phyloP scores from a whole-genome alignment of 2,797 vertebrate species.

The Phylloscopus collybita region DNA sequence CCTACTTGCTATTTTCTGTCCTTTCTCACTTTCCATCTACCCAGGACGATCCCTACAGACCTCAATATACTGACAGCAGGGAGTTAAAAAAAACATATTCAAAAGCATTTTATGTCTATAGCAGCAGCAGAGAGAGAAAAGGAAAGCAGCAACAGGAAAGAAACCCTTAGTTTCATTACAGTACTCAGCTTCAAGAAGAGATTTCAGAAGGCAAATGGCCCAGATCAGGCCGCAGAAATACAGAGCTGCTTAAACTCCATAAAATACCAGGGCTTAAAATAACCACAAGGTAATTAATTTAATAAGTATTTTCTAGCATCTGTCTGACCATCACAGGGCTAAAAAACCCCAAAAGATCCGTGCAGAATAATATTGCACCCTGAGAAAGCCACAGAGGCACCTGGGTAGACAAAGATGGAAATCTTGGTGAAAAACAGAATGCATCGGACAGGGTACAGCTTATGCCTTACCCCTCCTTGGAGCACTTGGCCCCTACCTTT shows the following conservation, averaged over 20 bases:
- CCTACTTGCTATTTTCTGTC: background rate
- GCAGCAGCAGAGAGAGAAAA: background rate
- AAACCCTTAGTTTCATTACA: background rate
- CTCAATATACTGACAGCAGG: background rate
- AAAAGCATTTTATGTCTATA: background rate
- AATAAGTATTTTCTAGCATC: background rate
- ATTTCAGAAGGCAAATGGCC: background rate
- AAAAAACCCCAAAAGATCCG: rapidly evolving
- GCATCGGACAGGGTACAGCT: background rate
- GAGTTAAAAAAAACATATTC: background rate
- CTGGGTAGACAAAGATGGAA: background rate
- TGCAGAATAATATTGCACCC: background rate
- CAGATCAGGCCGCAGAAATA: background rate
- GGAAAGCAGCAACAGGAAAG: background rate
- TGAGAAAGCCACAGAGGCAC: background rate
- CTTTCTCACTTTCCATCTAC: background rate
- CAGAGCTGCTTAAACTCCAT: background rate
- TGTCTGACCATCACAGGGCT: background rate
- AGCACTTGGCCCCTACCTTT: background rate
- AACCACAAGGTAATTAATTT: background rate
- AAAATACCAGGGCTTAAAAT: background rate
- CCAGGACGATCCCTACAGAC: background rate
- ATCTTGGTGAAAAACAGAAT: background rate
- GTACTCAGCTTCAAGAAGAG: background rate
- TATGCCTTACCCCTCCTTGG: background rate